phyloP scores from a whole-genome alignment of 2,113 vertebrate genomes.

The Macrotus californicus region DNA sequence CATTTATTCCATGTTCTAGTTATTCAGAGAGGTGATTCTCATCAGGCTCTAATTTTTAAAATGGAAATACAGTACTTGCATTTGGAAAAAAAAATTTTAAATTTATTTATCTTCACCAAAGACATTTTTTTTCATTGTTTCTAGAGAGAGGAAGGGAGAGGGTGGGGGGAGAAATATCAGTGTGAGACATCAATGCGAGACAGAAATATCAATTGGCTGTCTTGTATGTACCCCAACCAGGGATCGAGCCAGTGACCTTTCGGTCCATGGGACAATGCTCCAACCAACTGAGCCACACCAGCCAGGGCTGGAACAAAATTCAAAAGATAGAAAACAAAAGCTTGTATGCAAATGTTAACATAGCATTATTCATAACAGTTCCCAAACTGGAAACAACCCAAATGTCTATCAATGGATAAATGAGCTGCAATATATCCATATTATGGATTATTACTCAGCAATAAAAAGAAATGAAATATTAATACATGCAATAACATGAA shows the following conservation, averaged over 20 bases:
- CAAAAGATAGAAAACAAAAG: background rate
- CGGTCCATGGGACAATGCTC: too few species aligned
- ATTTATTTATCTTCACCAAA: too few species aligned
- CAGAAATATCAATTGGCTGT: too few species aligned
- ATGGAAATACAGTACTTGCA: background rate
- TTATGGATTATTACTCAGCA: background rate
- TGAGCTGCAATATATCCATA: background rate
- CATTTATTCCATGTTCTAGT: constrained; percentile 34
- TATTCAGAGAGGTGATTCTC: constrained; percentile 51
- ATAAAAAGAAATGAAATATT: constrained; percentile 15
- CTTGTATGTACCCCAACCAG: too few species aligned
- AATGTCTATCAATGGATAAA: background rate
- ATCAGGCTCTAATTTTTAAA: constrained; percentile 18
- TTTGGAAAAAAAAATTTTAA: constrained; percentile 11
- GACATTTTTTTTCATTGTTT: too few species aligned
- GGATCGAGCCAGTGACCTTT: too few species aligned
- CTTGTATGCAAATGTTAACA: background rate
- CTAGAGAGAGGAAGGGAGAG: too few species aligned
- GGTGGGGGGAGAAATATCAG: too few species aligned
- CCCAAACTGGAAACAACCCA: background rate
- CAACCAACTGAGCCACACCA: too few species aligned
- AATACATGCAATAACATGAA: background rate
- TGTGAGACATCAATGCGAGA: too few species aligned
- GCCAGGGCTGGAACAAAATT: too few species aligned
- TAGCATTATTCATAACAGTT: background rate